These are phyloP conservation scores for Bubalus kerabau DNA, from an alignment of 2,113 vertebrate species.

Conservation along the genomic window DNA sequence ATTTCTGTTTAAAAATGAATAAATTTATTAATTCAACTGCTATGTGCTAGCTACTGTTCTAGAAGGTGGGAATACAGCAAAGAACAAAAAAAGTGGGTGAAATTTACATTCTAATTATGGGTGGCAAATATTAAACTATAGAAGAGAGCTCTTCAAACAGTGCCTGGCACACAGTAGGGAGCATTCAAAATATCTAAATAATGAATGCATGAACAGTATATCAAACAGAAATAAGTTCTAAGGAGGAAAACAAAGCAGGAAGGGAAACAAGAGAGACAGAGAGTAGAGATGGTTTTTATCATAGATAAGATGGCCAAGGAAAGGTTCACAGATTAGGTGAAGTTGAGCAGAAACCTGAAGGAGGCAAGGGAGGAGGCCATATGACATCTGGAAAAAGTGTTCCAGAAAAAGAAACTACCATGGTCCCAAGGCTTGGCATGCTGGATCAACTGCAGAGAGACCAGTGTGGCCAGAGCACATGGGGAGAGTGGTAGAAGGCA, in stretches of 20 bases:
- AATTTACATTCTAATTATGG: background rate
- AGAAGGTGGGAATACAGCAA: background rate
- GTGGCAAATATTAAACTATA: background rate
- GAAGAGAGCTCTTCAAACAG: background rate
- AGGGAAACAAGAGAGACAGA: background rate
- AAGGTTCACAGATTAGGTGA: background rate
- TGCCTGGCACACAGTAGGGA: background rate
- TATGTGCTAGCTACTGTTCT: background rate
- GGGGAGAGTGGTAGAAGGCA: background rate
- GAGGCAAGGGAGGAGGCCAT: background rate
- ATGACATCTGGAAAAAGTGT: background rate
- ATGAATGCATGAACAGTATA: background rate
- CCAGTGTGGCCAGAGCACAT: background rate
- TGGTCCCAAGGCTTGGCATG: background rate
- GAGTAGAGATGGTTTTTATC: background rate
- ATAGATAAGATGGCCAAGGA: background rate
- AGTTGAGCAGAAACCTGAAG: background rate
- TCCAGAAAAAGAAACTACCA: background rate
- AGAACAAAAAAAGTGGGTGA: background rate
- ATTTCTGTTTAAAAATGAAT: slow-evolving; percentile 5
- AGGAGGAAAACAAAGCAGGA: background rate
- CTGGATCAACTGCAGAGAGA: background rate
- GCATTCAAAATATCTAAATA: background rate
- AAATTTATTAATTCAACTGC: background rate
- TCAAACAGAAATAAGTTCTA: background rate